Evolutionary conservation across 2,888 invertebrate species (phyloP), one percentile per base, ranked within the genome.

Genomic region (Platypus cylindrus): DNA sequence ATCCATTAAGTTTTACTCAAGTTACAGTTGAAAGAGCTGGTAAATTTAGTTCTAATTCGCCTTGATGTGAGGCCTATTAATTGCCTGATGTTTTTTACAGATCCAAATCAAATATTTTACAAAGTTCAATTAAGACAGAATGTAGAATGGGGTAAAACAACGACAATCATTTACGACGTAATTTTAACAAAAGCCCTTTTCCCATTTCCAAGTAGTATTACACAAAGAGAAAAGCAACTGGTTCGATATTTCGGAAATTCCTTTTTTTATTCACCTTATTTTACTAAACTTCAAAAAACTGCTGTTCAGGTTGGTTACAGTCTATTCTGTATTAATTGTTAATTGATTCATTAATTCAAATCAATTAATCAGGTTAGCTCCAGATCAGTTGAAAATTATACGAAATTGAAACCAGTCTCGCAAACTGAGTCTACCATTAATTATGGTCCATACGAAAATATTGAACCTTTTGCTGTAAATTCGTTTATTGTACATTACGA

Each of bases 211-310:
- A 76, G 75, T 7, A 74, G 80, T 48, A 93, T 98, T 40, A 71
- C 77, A 0, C 98, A 98, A 59, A 78, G 84, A 42, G 97, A 98
- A 52, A 86, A 87, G 51, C 98, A 99, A 55, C 68, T 91, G 44
- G 87, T 98, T 1, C 74, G 82, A 46, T 95, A 82, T 57, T 72
- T 68, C 45, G 93, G 91, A 16, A 87, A 80, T 54, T 70, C 85
- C 37, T 85, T 89, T 56, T 68, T 83, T 34, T 90, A 76, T 55
- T 75, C 84, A 1, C 87, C 91, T 0, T 98, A 97, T 60, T 58
- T 65, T 37, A 79, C 87, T 1, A 59, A 61, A 1, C 76, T 78
- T 23, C 93, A 95, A 60, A 87, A 80, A 45, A 87, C 91, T 0
- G 75, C 70, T 7, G 72, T 97, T 27, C 16, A 28, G 29, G 41